A percentile compares a stretch with the other conserved stretches of the same genome.
These are phyloP conservation scores for Cotesia glomerata DNA, from an alignment of 1,140 invertebrate genomes.

Conservation along the genomic window DNA sequence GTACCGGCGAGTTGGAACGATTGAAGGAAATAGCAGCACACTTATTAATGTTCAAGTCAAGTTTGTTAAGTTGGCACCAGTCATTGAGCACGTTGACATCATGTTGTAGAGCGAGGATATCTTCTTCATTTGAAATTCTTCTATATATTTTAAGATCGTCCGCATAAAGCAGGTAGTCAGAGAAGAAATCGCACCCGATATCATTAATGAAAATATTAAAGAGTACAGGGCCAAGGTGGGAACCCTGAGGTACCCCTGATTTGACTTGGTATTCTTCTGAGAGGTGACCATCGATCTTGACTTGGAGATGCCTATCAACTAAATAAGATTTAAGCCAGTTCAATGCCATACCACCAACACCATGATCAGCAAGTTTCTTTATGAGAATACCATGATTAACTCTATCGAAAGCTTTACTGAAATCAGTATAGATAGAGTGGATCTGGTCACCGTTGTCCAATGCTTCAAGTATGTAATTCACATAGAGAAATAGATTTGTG, in stretches of 20 bases:
- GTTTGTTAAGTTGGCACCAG: background rate
- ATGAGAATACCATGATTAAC: background rate
- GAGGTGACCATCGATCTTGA: background rate
- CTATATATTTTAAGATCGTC: background rate
- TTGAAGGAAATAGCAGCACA: background rate
- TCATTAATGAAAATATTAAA: background rate
- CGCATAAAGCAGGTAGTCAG: background rate
- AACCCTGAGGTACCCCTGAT: background rate
- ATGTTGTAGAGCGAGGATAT: background rate
- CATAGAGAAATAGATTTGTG: background rate
- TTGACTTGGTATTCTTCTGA: background rate
- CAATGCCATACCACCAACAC: background rate
- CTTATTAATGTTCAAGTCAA: background rate
- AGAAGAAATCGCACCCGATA: background rate
- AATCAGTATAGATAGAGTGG: background rate
- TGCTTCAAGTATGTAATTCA: background rate
- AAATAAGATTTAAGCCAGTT: background rate
- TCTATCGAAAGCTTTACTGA: background rate
- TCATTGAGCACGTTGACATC: background rate
- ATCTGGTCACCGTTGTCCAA: background rate
- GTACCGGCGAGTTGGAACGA: background rate
- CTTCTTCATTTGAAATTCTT: background rate
- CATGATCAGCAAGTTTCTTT: background rate
- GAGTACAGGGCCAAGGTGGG: background rate
- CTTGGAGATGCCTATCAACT: background rate